These are phyloP conservation scores for Brienomyrus brachyistius DNA, from an alignment of 2,113 vertebrate genomes.

Conservation along the genomic window DNA sequence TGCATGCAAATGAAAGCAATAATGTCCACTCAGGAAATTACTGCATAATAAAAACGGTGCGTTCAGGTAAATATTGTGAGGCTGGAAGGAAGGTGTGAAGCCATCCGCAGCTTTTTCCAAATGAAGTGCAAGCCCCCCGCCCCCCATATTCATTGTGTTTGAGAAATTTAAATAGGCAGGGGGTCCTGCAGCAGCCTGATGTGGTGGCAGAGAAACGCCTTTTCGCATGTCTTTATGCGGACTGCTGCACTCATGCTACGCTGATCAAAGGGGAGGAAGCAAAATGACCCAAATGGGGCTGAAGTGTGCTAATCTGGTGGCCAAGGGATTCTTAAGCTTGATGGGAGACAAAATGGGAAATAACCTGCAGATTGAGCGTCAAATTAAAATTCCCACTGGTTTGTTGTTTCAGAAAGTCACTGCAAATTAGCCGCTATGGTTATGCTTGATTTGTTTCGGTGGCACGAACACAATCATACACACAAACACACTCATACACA, in stretches of 20 bases:
- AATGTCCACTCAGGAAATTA: slow-evolving; percentile 8
- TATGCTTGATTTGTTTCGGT: not conserved
- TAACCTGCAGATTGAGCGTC: slow-evolving; percentile 55
- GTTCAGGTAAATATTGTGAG: slow-evolving; percentile 4
- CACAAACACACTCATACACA: not conserved
- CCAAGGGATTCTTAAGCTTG: slow-evolving; percentile 73
- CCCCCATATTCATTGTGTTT: not conserved
- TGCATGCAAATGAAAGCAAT: slow-evolving; percentile 14
- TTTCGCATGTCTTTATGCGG: slow-evolving; percentile 46
- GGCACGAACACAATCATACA: slow-evolving; percentile 8
- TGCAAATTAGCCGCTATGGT: not conserved
- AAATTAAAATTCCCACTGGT: slow-evolving; percentile 46
- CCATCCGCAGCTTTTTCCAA: not conserved
- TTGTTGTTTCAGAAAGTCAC: slow-evolving; percentile 42
- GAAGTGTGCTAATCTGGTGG: slow-evolving; percentile 77
- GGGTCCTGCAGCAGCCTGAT: not conserved
- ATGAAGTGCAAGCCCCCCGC: not conserved
- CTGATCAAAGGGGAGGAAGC: slow-evolving; percentile 79
- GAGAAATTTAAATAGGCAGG: not conserved
- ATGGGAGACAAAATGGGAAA: slow-evolving; percentile 75
- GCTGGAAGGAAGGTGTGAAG: slow-evolving; percentile 5
- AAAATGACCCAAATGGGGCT: slow-evolving; percentile 72
- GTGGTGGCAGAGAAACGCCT: not conserved
- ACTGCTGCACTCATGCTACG: slow-evolving; percentile 67
- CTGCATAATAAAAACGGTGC: not conserved